Percentiles rank a stretch among this genome's conserved stretches.
phyloP scores from a whole-genome alignment of 1,140 invertebrate species.

The Drosophila carrolli region DNA sequence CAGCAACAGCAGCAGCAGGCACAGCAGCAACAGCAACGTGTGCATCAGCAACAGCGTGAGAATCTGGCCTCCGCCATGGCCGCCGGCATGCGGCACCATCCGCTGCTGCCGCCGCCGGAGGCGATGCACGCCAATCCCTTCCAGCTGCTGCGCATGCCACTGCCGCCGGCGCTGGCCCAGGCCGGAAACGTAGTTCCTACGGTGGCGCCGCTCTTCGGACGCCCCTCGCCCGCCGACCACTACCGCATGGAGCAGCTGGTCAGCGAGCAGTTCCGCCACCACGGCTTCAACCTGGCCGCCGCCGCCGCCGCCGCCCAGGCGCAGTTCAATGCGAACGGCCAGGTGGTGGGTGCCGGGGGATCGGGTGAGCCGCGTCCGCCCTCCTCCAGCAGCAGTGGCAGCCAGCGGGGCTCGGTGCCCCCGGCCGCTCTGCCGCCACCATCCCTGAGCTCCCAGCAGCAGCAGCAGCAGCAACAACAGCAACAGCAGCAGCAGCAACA shows the following conservation, averaged over 20 bases:
- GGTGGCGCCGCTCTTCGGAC: constrained; percentile 88
- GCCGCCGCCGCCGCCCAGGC: constrained; percentile 88
- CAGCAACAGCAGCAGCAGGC: constrained; percentile 66
- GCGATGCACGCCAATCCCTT: constrained; percentile 89
- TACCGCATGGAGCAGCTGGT: constrained; percentile 93
- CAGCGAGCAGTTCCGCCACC: constrained; percentile 91
- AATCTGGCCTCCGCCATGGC: constrained; percentile 86
- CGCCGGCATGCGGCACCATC: constrained; percentile 87
- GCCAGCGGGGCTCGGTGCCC: constrained; percentile 64
- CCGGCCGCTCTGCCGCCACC: constrained; percentile 68
- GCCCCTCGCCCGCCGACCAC: constrained; percentile 89
- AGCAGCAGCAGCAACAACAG: constrained; percentile 68
- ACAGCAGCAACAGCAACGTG: constrained; percentile 77
- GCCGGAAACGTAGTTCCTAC: constrained; percentile 87
- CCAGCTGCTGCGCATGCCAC: constrained; percentile 88
- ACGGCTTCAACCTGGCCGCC: constrained; percentile 88
- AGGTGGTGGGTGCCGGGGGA: constrained; percentile 66
- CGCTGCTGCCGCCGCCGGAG: constrained; percentile 88
- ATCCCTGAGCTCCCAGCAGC: constrained; percentile 53
- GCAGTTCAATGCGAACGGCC: constrained; percentile 84
- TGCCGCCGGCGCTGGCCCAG: constrained; percentile 84
- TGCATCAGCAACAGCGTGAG: constrained; percentile 84
- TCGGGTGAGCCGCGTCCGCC: constrained; percentile 86
- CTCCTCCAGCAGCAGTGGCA: constrained; percentile 84
- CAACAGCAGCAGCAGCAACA: constrained; percentile 24